A percentile compares a stretch with the other conserved stretches of the same genome.
phyloP scores from a whole-genome alignment of 1,140 invertebrate species.

The Trinorchestia longiramus region DNA sequence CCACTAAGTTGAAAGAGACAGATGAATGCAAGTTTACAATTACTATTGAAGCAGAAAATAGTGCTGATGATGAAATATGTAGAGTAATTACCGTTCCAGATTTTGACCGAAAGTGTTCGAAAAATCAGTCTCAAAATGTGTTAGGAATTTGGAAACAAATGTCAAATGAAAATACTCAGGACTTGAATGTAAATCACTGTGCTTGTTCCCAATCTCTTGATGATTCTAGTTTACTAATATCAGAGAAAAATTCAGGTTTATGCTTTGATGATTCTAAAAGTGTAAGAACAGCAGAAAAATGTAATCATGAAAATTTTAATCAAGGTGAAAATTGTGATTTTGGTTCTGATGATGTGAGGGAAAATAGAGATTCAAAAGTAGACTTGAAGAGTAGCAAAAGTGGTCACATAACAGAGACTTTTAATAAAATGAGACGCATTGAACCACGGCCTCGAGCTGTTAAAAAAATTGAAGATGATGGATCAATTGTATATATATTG shows the following conservation, averaged over 20 bases:
- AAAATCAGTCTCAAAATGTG: neutral
- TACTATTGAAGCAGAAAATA: neutral
- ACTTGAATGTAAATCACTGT: neutral
- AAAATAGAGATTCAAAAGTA: neutral
- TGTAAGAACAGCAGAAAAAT: neutral
- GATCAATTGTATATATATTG: neutral
- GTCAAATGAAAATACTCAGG: neutral
- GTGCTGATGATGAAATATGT: neutral
- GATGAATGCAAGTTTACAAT: neutral
- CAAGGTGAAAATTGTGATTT: neutral
- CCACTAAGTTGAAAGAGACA: neutral
- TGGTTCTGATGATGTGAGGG: neutral
- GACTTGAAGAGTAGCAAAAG: neutral
- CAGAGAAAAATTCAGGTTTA: too few relatives aligned
- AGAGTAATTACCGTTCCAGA: neutral
- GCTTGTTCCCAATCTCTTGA: neutral
- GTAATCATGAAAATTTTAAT: neutral
- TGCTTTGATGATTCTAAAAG: too few relatives aligned
- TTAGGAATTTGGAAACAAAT: neutral
- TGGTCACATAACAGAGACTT: neutral
- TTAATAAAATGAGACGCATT: neutral
- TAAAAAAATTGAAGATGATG: conserved; percentile 32
- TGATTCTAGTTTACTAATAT: neutral
- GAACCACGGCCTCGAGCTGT: neutral
- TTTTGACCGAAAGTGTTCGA: neutral